Conservation (phyloP, 2,888 invertebrate genomes). For the Crepidodera aurea region DNA sequence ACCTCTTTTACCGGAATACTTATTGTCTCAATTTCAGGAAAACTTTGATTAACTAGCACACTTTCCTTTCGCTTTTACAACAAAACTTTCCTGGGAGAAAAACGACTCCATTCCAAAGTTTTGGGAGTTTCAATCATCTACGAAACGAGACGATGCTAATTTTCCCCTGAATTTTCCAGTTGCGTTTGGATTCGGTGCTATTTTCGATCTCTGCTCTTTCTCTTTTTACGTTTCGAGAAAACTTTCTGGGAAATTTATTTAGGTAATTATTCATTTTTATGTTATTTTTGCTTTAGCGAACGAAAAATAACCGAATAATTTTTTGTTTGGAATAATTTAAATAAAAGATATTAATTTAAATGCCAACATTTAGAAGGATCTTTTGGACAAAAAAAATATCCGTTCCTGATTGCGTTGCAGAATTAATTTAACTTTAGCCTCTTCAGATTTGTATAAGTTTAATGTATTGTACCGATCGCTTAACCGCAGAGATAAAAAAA, state of each 20-base stretch:
- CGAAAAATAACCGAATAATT: not conserved
- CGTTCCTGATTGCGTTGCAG: no score
- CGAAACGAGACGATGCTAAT: conserved; percentile 31
- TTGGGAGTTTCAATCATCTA: conserved; percentile 30
- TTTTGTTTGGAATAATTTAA: no score
- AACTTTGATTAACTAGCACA: conserved; percentile 39
- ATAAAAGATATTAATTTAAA: no score
- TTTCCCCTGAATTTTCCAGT: conserved; percentile 33
- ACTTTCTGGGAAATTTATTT: not conserved
- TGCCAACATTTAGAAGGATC: no score
- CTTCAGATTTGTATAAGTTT: no score
- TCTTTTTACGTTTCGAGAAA: not conserved
- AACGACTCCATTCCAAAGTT: conserved; percentile 32
- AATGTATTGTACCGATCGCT: no score
- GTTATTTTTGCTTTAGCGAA: conserved; percentile 1
- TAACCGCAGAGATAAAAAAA: no score
- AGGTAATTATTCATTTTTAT: conserved; percentile 14
- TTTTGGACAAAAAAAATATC: no score
- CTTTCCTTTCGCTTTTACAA: conserved; percentile 36
- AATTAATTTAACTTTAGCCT: no score
- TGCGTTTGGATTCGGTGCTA: conserved; percentile 6
- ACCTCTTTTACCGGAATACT: conserved; percentile 25
- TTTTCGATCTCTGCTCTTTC: conserved; percentile 16
- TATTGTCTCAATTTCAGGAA: conserved; percentile 34
- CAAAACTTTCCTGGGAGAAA: conserved; percentile 30